Percentiles rank a stretch among this genome's conserved stretches.
Evolutionary conservation across 2,888 invertebrate genomes (phyloP).

Genomic region (Arge pagana): DNA sequence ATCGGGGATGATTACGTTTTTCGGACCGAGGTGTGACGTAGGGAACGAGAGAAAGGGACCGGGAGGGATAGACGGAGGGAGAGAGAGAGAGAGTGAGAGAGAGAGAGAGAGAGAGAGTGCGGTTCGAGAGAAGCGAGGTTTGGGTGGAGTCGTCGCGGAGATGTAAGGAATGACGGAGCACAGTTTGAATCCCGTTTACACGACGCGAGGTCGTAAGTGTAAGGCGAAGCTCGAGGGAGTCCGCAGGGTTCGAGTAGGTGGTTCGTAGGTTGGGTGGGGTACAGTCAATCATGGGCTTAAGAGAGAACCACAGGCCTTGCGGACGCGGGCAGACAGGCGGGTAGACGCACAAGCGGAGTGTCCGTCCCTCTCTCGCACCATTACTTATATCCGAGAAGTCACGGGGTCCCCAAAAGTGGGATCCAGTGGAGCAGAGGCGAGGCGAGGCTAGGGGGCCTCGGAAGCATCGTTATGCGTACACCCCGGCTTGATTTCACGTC

Average conservation of each 20-base stretch:
- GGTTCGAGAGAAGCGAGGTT: no score
- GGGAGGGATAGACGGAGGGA: conserved; percentile 1
- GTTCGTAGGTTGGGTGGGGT: background rate
- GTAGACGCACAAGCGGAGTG: conserved; percentile 9
- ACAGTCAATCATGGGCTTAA: conserved; percentile 22
- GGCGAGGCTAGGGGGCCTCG: conserved; percentile 19
- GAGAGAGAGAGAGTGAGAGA: background rate
- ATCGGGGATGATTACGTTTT: no score
- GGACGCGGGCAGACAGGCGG: conserved; percentile 19
- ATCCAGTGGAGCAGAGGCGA: conserved; percentile 18
- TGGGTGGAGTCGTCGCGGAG: no score
- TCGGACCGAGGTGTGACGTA: no score
- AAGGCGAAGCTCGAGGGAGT: conserved; percentile 13
- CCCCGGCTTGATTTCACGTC: conserved; percentile 19
- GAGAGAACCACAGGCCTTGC: no score
- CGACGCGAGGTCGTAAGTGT: no score
- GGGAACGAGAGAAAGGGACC: background rate
- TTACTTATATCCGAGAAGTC: conserved; percentile 17
- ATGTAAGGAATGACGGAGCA: conserved; percentile 7
- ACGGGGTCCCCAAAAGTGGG: no score
- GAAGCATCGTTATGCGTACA: conserved; percentile 15
- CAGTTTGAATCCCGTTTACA: conserved; percentile 16
- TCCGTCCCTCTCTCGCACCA: background rate
- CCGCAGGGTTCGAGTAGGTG: conserved; percentile 2
- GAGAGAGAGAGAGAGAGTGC: no score